phyloP scores from a whole-genome alignment of 2,797 vertebrate species.

The Sciaenops ocellatus region DNA sequence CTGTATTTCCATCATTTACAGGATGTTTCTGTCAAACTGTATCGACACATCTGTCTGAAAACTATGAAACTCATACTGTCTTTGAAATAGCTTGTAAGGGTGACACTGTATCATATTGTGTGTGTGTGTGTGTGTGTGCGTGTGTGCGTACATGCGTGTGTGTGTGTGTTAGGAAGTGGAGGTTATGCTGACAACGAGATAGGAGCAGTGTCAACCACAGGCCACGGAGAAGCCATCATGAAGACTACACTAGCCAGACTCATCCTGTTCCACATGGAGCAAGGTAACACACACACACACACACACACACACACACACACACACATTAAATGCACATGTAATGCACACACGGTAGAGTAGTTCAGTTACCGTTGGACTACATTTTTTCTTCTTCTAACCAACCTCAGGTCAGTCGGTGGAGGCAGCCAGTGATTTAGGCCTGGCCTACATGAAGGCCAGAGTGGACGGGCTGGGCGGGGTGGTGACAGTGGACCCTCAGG shows the following conservation, averaged over 20 bases:
- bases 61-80: no score
- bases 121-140: not conserved
- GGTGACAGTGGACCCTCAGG: conserved; percentile 88
- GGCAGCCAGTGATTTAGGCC: conserved; percentile 86
- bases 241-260: conserved; percentile 92
- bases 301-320: conserved; percentile 21
- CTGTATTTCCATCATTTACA: no score
- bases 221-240: conserved; percentile 97
- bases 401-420: conserved; percentile 88
- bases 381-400: not conserved
- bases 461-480: conserved; percentile 89
- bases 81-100: no score
- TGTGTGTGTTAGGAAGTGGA: conserved; percentile 87
- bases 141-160: not conserved
- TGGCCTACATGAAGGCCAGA: conserved; percentile 91
- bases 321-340: not conserved
- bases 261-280: conserved; percentile 92
- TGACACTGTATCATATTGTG: no score
- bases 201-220: conserved; percentile 93
- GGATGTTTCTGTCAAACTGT: no score
- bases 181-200: conserved; percentile 93
- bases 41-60: no score
- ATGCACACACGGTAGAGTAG: not conserved
- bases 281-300: conserved; percentile 84
- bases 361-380: not conserved